These are phyloP conservation scores for Dynastes grantii DNA, from an alignment of 2,888 invertebrate genomes.

Conservation along the genomic window DNA sequence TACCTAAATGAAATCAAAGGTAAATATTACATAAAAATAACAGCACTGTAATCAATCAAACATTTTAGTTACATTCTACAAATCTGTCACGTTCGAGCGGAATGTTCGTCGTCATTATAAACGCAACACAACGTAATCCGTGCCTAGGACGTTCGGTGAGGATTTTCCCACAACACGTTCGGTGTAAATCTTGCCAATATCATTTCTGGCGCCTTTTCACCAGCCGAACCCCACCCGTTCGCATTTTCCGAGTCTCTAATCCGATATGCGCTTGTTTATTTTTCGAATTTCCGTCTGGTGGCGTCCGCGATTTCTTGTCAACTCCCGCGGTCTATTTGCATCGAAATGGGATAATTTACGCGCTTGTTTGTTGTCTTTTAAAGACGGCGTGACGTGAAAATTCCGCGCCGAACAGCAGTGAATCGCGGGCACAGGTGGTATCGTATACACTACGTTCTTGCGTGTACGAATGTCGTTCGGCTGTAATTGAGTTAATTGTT, in stretches of 20 bases:
- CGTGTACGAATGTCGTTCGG: too few relatives aligned
- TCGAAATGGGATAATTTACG: constrained; percentile 23
- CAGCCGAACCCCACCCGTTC: neutral
- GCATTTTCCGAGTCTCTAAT: neutral
- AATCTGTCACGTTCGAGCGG: too few relatives aligned
- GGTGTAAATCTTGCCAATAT: neutral
- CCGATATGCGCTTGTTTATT: constrained; percentile 25
- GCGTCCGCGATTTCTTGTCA: constrained; percentile 2
- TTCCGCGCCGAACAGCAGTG: too few relatives aligned
- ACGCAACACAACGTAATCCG: neutral
- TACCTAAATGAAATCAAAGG: too few relatives aligned
- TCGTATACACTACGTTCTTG: too few relatives aligned
- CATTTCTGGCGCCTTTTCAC: neutral
- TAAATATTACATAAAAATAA: too few relatives aligned
- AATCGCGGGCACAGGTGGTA: too few relatives aligned
- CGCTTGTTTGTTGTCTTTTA: constrained; percentile 16
- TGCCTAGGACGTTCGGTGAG: neutral
- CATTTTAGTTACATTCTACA: too few relatives aligned
- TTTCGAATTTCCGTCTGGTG: constrained; percentile 4
- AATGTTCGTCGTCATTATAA: too few relatives aligned
- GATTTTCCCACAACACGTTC: neutral
- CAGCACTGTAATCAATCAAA: too few relatives aligned
- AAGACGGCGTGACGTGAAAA: too few relatives aligned
- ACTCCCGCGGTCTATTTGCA: constrained; percentile 6
- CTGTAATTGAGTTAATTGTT: too few relatives aligned